Evolutionary conservation across 2,797 vertebrate species (phyloP).

Genomic region (Enteromius anoplus): DNA sequence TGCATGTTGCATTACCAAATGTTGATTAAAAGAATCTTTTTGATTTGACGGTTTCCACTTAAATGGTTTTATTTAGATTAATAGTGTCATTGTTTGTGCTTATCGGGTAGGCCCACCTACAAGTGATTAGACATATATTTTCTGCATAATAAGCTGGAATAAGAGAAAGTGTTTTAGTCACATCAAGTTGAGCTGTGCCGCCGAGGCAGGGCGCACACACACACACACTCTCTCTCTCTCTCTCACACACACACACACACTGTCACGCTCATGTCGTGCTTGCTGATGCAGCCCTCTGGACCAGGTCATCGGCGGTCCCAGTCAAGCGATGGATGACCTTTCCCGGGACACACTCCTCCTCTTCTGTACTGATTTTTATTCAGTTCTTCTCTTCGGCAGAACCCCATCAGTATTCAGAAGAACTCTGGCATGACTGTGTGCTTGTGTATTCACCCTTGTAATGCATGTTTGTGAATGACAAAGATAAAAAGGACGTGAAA

Average conservation of each 20-base stretch:
- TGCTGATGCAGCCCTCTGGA: conserved; percentile 43
- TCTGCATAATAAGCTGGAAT: not conserved
- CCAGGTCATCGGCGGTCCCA: conserved; percentile 35
- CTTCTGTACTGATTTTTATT: conserved; percentile 29
- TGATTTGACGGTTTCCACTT: not conserved
- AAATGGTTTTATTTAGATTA: not conserved
- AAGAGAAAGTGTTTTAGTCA: not conserved
- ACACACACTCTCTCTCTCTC: not conserved
- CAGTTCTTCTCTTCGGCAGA: conserved; percentile 15
- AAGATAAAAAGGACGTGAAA: conserved; percentile 32
- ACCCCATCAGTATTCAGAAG: conserved; percentile 33
- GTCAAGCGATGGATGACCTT: conserved; percentile 44
- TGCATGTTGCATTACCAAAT: not conserved
- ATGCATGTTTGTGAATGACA: conserved; percentile 42
- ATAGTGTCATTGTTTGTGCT: not conserved
- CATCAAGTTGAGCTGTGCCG: not conserved
- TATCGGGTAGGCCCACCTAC: not conserved
- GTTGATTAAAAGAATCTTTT: not conserved
- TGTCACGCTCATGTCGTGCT: conserved; percentile 15
- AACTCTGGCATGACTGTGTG: conserved; percentile 1
- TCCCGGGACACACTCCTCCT: conserved; percentile 18
- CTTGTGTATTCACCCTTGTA: conserved; percentile 37
- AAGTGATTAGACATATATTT: not conserved
- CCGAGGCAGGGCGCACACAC: not conserved
- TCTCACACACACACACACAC: not conserved